Evolutionary conservation across 2,888 invertebrate genomes (phyloP), one percentile per base, ranked within the genome.

Genomic region (Beris chalybata): DNA sequence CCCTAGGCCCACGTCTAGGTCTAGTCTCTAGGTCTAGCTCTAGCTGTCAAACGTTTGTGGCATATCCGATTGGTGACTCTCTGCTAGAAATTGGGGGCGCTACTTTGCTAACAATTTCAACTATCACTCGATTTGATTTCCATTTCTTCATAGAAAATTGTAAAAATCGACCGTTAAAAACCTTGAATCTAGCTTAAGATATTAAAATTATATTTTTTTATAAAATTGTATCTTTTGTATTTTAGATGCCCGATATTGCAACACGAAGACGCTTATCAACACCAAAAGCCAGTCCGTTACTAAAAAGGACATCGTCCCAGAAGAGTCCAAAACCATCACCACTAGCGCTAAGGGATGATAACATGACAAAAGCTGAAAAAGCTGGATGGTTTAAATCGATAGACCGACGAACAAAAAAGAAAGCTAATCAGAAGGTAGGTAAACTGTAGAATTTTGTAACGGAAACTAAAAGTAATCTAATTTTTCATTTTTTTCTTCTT

Each of bases 361-460:
- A 77, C 70, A 77, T 78, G 68, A 76, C 75, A 68, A 83, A 81
- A 69, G 79, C 82, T 3, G 82, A 84, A 58, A 83, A 85, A 71
- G 84, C 85, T 59, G 87, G 87, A 75, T 92, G 92, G 92, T 91
- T 92, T 82, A 92, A 91, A 76, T 91, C 91, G 2, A 80, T 90
- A 66, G 90, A 90, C 76, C 82, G 90, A 64, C 84, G 90, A 56
- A 86, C 90, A 58, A 86, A 88, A 77, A 91, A 90, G 77, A 89
- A 86, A 74, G 82, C 78, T 57, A 79, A 78, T 70, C 77, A 78
- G 70, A 76, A 77, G 76, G 79, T 77, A 68, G 56, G 48, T 15
- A 9, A 32, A 12, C 13, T 12, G 38, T n/a, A 31, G 15, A 47
- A 48, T 4, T 9, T 59, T 70, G 0, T 58, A 78, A 78, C 72